Evolutionary conservation across 1,140 invertebrate genomes (phyloP), one percentile per base, ranked within the genome.

Genomic region (Andricus grossulariae): DNA sequence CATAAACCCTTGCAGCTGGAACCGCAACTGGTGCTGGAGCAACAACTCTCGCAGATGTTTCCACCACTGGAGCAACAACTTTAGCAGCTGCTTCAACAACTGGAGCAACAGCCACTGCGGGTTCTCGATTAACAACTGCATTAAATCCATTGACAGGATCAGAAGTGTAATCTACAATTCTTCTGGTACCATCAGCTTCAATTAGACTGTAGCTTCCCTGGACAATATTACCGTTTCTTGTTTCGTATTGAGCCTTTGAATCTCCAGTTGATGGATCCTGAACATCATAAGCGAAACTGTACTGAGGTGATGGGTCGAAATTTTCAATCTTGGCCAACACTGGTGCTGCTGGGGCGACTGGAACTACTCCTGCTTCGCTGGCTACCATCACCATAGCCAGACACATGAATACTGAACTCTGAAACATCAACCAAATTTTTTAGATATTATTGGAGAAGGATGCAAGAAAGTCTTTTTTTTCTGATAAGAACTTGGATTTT

Each of bases 81-180:
- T 75, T 66, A 5, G 77, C 71, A 25, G 74, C 78, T 75, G 80
- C 75, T 13, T 76, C 76, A 15, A 74, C 72, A 49, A 83, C 80
- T 50, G 82, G 72, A 15, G 83, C 82, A 2, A 84, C 85, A 16
- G 86, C 86, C 0, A 90, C 86, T 15, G 84, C 74, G 49, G 93
- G 92, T 74, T 93, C 93, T 25, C 92, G 93, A 72, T 93, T 92
- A 0, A 94, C 94, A 50, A 94, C 92, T 10, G 94, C 94, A 85
- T 94, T 94, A 88, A 94, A 95, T 55, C 94, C 94, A 78, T 93
- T 92, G 72, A 93, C 92, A 18, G 90, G 79, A 81, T 94, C 94
- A 10, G 93, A 93, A 8, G 93, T 93, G 80, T 95, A 95, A 76
- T 94, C 92, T 32, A 94, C 94, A 55, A 87, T 90, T 55, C 92